Evolutionary conservation across 2,888 invertebrate genomes (phyloP).

Genomic region (Thyatira batis): DNA sequence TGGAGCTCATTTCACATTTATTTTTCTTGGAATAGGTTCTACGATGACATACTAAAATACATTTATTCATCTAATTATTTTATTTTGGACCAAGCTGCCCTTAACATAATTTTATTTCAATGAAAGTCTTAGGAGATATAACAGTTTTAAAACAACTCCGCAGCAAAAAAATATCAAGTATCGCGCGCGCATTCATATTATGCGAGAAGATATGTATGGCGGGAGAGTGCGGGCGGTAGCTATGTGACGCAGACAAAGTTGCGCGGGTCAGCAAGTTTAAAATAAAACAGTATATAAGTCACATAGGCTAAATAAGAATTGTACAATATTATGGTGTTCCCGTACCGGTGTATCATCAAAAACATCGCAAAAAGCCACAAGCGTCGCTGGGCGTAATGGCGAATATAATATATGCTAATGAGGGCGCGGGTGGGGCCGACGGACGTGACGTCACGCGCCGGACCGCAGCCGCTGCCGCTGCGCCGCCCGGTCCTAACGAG

Average conservation of each 20-base stretch:
- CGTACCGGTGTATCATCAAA: constrained; percentile 60
- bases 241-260: background rate
- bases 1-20: too few species aligned
- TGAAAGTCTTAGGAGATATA: too few species aligned
- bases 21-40: too few species aligned
- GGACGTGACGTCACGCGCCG: constrained; percentile 77
- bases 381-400: constrained; percentile 69
- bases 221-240: too few species aligned
- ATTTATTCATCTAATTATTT: too few species aligned
- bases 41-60: too few species aligned
- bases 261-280: constrained; percentile 15
- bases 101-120: too few species aligned
- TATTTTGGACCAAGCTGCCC: too few species aligned
- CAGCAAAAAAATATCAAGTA: too few species aligned
- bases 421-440: constrained; percentile 63
- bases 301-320: constrained; percentile 39
- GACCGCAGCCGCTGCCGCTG: constrained; percentile 65
- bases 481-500: constrained; percentile 68
- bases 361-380: constrained; percentile 68
- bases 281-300: constrained; percentile 26
- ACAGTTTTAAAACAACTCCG: too few species aligned
- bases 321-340: constrained; percentile 38
- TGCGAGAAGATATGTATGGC: too few species aligned
- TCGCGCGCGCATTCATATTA: too few species aligned
- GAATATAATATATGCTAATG: constrained; percentile 81